Evolutionary conservation across 23 tunicate species (phyloP), one percentile per base, ranked within the genome.

Genomic region (Ciona savignyi): DNA sequence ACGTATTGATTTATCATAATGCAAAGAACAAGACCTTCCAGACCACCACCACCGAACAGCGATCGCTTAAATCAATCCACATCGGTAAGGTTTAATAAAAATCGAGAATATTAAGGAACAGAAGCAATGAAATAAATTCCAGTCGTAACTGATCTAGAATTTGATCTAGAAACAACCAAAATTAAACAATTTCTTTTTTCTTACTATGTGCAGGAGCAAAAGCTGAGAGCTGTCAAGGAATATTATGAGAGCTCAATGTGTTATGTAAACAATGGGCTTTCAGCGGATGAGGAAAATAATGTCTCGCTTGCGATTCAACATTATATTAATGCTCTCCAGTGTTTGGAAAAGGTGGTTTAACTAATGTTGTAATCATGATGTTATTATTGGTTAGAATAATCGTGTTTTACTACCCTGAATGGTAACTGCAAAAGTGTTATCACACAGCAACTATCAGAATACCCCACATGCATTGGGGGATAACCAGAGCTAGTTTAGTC

Each of bases 301-400:
- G 27, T 30, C 25, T 23, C 67, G 23, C 2, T 32, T 3, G 81
- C 93, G 4, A 29, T 74, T 4, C 35, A 86, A 63, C 72, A 69
- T 79, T 86, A 86, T 75, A 25, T 79, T 65, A 32, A 80, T 32
- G 83, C 80, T 19, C 51, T 80, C 33, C 23, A 80, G 30, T 74
- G 73, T 67, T 33, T 86, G 25, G 93, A 86, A 70, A 69, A 67
- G 73, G 91, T 83, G 56, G 15, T n/a, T n/a, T n/a, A n/a, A n/a
- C n/a, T n/a, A 28, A 32, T 28, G 26, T 24, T 4, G 25, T 35
- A 20, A 29, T 23, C 29, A 51, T 67, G 19, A 60, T 23, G 25
- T 51, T 21, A 51, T 51, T 51, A 19, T 51, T 51, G 19, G 21
- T 21, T 21, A 51, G 20, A 51, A 19, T n/a, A n/a, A n/a, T n/a